A percentile compares a stretch with the other conserved stretches of the same genome.
Evolutionary conservation across 2,888 invertebrate genomes (phyloP).

Genomic region (Agrypnus murinus): DNA sequence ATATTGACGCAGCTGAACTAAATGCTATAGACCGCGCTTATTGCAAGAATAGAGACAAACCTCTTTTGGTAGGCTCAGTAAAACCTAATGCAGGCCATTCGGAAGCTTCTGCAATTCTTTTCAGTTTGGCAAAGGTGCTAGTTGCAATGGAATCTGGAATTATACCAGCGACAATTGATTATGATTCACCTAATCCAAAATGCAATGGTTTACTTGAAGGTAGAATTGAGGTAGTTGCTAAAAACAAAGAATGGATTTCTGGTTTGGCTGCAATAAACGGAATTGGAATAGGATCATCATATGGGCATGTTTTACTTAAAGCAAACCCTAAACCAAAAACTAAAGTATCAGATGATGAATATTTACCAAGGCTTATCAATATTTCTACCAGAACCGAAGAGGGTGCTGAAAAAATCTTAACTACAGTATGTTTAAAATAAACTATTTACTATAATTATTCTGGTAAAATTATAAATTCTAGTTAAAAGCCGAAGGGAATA

Average conservation of each 20-base stretch:
- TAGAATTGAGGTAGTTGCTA: conserved; percentile 82
- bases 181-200: conserved; percentile 88
- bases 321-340: conserved; percentile 80
- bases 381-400: conserved; percentile 91
- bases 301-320: conserved; percentile 91
- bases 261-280: conserved; percentile 94
- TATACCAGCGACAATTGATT: conserved; percentile 95
- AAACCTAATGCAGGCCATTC: conserved; percentile 99
- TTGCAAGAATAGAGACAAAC: conserved; percentile 84
- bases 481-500: conserved; percentile 73
- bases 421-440: conserved; percentile 64
- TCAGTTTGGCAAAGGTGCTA: conserved; percentile 91
- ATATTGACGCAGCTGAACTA: conserved; percentile 81
- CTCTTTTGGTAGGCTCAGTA: conserved; percentile 93
- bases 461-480: no score
- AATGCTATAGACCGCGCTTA: conserved; percentile 93
- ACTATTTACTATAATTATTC: no score
- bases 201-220: conserved; percentile 92
- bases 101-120: conserved; percentile 92
- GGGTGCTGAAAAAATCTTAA: conserved; percentile 80
- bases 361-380: conserved; percentile 79
- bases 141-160: conserved; percentile 92
- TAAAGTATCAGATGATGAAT: conserved; percentile 74
- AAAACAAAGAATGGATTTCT: conserved; percentile 88
- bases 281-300: conserved; percentile 98